Evolutionary conservation across 2,113 vertebrate species (phyloP).

Genomic region (Harpagus bidentatus): DNA sequence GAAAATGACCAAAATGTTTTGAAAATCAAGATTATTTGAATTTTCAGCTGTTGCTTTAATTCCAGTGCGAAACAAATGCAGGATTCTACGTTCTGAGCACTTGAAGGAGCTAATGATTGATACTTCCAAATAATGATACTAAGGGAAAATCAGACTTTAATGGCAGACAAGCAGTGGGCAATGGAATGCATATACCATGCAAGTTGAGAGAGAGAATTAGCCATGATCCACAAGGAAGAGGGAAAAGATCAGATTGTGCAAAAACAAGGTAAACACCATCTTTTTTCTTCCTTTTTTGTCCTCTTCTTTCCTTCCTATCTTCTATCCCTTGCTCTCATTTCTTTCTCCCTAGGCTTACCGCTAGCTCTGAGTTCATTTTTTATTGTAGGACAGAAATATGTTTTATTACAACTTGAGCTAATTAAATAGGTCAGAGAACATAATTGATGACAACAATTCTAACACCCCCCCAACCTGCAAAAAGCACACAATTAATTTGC

Average conservation of each 20-base stretch:
- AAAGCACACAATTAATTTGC: background rate
- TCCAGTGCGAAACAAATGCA: background rate
- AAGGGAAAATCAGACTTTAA: background rate
- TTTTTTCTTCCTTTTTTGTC: background rate
- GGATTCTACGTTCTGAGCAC: background rate
- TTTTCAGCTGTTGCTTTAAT: background rate
- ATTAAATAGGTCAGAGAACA: background rate
- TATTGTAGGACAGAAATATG: background rate
- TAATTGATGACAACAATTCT: background rate
- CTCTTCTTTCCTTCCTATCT: background rate
- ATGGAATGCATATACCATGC: background rate
- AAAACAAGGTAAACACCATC: background rate
- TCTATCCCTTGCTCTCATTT: background rate
- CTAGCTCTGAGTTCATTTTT: background rate
- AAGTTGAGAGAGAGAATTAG: background rate
- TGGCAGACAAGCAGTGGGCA: background rate
- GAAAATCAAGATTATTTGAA: background rate
- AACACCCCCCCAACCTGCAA: background rate
- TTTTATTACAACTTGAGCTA: background rate
- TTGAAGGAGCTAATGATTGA: background rate
- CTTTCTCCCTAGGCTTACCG: background rate
- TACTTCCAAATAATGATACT: background rate
- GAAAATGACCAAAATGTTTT: background rate
- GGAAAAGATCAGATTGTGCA: background rate
- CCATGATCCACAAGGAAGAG: background rate